A percentile compares a stretch with the other conserved stretches of the same genome.
phyloP scores from a whole-genome alignment of 2,113 vertebrate genomes.

The Lagenorhynchus albirostris region DNA sequence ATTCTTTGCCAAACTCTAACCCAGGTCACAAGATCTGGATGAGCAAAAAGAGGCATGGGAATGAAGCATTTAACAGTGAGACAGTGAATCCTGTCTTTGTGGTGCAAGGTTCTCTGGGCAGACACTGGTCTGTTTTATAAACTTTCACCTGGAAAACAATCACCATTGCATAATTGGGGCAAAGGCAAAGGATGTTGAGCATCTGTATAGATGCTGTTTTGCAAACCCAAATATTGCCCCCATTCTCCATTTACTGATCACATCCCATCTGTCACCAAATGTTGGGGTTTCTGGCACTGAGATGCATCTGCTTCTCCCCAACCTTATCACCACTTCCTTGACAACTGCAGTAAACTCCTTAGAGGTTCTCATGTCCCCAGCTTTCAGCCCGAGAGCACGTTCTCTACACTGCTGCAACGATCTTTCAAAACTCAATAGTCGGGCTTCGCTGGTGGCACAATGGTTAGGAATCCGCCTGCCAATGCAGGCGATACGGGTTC shows the following conservation, averaged over 20 bases:
- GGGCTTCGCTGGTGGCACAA: too few relatives aligned
- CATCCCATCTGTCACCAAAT: neutral
- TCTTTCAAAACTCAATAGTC: neutral
- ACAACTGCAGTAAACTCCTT: neutral
- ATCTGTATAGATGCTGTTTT: neutral
- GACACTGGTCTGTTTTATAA: neutral
- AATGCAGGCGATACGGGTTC: too few relatives aligned
- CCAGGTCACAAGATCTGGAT: neutral
- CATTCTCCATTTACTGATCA: neutral
- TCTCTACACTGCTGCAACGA: neutral
- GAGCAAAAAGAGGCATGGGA: neutral
- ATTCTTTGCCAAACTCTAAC: neutral
- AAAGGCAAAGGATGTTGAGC: neutral
- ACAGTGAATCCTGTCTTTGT: neutral
- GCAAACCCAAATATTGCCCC: neutral
- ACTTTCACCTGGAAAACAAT: neutral
- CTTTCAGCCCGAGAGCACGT: fast-evolving
- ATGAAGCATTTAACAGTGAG: neutral
- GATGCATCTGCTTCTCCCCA: neutral
- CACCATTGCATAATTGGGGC: neutral
- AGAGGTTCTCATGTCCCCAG: neutral
- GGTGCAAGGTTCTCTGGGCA: neutral
- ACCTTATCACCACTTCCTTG: neutral
- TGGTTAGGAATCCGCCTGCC: too few relatives aligned
- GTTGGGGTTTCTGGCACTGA: neutral